These are phyloP conservation scores for Rhopalosiphum padi DNA, from an alignment of 1,140 invertebrate genomes.

Conservation along the genomic window DNA sequence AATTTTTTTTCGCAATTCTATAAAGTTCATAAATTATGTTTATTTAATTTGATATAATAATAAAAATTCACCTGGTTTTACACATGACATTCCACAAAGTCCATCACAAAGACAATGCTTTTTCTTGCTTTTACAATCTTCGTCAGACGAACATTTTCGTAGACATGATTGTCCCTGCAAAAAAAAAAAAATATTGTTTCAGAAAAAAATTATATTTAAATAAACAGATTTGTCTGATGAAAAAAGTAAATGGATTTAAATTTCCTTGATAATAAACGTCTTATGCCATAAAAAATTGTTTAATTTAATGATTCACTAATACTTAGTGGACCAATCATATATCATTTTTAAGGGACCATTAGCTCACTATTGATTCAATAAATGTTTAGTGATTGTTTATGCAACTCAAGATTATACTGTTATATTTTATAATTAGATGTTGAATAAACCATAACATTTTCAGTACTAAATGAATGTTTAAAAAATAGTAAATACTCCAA, in stretches of 20 bases:
- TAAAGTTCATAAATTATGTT: background rate
- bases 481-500: too few species aligned
- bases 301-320: background rate
- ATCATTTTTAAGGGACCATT: background rate
- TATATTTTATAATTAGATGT: background rate
- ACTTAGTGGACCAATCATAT: background rate
- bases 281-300: background rate
- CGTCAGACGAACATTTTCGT: constrained; percentile 90
- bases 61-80: constrained; percentile 77
- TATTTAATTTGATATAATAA: constrained; percentile 27
- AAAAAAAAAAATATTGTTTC: background rate
- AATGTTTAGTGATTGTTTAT: too few species aligned
- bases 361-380: background rate
- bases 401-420: too few species aligned
- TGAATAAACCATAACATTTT: background rate
- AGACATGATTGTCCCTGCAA: constrained; percentile 81
- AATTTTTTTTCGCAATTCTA: too few species aligned
- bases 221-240: background rate
- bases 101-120: constrained; percentile 97
- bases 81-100: constrained; percentile 94
- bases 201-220: constrained; percentile 1
- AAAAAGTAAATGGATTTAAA: background rate
- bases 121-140: constrained; percentile 95
- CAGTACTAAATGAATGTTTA: too few species aligned
- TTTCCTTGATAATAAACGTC: background rate